A percentile compares a stretch with the other conserved stretches of the same genome.
Conservation (phyloP, 2,113 vertebrate species). For the Muscicapa adusta region DNA sequence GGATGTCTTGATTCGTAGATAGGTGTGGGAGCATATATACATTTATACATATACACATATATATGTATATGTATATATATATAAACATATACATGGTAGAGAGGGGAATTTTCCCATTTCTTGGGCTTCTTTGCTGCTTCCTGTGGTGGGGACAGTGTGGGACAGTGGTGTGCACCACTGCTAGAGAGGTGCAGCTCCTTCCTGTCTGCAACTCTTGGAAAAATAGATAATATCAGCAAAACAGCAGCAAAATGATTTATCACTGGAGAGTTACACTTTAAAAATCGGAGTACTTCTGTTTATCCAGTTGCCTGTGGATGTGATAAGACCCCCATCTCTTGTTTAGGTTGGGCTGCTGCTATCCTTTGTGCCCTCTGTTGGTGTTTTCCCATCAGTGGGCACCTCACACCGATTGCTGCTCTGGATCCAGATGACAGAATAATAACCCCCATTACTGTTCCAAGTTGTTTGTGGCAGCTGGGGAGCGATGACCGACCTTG, state of each 20-base stretch:
- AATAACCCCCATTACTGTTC: constrained; percentile 76
- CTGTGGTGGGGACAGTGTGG: background rate
- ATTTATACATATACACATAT: too few species aligned
- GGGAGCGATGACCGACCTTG: constrained; percentile 49
- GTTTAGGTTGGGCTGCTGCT: background rate
- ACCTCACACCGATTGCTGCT: constrained; percentile 72
- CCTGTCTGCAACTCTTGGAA: background rate
- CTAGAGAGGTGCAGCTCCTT: background rate
- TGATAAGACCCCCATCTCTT: background rate
- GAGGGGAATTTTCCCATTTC: background rate
- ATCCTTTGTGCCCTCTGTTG: constrained; percentile 50
- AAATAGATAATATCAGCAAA: background rate
- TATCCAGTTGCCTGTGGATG: background rate
- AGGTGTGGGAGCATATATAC: background rate
- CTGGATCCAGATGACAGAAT: constrained; percentile 76
- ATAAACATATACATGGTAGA: too few species aligned
- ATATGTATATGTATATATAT: too few species aligned
- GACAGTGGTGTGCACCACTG: background rate
- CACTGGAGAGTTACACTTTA: background rate
- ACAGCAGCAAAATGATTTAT: background rate
- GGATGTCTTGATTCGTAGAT: background rate
- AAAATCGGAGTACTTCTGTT: background rate
- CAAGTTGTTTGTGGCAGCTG: constrained; percentile 69
- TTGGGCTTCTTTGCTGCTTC: background rate
- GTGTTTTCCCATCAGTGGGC: constrained; percentile 73